A percentile compares a stretch with the other conserved stretches of the same genome.
These are phyloP conservation scores for Lepidocolaptes lacrymiger DNA, from an alignment of 2,797 vertebrate species.

Conservation along the genomic window DNA sequence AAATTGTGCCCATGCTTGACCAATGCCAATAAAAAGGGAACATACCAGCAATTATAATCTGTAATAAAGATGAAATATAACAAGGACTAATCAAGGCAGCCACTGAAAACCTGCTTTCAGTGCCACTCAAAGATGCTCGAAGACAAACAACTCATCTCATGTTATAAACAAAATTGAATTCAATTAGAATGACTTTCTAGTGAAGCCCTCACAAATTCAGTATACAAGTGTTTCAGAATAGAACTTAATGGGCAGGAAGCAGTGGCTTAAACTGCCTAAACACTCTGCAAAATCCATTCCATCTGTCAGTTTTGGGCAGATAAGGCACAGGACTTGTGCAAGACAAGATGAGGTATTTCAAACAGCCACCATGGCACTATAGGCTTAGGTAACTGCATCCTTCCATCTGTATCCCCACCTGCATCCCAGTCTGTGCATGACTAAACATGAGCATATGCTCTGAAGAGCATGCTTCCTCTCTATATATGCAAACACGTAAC, in stretches of 20 bases:
- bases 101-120: neutral
- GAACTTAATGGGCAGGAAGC: neutral
- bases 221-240: neutral
- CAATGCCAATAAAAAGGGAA: neutral
- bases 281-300: neutral
- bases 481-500: neutral
- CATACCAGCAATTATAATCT: neutral
- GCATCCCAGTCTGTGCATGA: neutral
- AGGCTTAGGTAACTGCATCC: neutral
- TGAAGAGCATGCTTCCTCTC: neutral
- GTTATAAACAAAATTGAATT: neutral
- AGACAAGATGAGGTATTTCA: neutral
- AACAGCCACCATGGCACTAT: neutral
- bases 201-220: neutral
- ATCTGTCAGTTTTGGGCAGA: neutral
- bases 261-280: neutral
- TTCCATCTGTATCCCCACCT: neutral
- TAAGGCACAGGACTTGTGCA: neutral
- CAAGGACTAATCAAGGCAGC: neutral
- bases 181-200: neutral
- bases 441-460: neutral
- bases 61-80: neutral
- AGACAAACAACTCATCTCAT: neutral
- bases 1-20: neutral
- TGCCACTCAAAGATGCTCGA: neutral